Evolutionary conservation across 1,140 invertebrate species (phyloP).

Genomic region (Drosophila takahashii): DNA sequence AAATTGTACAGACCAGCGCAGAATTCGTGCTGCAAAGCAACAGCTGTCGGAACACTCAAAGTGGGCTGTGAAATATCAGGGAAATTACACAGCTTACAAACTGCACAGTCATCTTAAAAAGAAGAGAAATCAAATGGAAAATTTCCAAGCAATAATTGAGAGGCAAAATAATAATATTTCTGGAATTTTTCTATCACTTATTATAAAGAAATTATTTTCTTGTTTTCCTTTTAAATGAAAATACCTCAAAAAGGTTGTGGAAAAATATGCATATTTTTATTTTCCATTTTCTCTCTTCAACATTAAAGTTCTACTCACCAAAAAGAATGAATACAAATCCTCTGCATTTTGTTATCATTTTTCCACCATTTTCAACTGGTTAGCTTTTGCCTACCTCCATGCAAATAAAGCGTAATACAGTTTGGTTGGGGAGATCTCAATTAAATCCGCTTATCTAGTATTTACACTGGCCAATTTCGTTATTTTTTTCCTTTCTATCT

Average conservation of each 20-base stretch:
- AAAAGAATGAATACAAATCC: not conserved
- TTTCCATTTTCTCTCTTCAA: not conserved
- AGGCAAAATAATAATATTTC: not conserved
- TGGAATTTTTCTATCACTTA: not conserved
- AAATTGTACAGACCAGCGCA: constrained; percentile 31
- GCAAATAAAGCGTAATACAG: constrained; percentile 27
- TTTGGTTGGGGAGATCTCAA: constrained; percentile 37
- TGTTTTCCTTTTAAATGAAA: no score
- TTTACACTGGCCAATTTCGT: constrained; percentile 45
- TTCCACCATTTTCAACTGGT: constrained; percentile 29
- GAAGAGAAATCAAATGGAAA: constrained; percentile 1
- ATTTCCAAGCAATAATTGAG: constrained; percentile 1
- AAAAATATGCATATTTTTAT: no score
- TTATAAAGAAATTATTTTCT: not conserved
- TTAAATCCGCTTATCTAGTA: constrained; percentile 58
- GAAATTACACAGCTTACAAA: constrained; percentile 29
- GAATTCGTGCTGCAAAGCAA: constrained; percentile 42
- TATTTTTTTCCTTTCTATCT: constrained; percentile 26
- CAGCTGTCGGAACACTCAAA: constrained; percentile 43
- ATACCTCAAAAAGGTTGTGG: not conserved
- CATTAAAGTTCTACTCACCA: not conserved
- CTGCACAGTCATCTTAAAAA: constrained; percentile 23
- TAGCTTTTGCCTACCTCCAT: constrained; percentile 1
- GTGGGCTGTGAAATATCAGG: constrained; percentile 32
- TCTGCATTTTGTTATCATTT: constrained; percentile 19